Percentiles rank a stretch among this genome's conserved stretches.
phyloP scores from a whole-genome alignment of 1,140 invertebrate genomes.

The Ooceraea biroi region DNA sequence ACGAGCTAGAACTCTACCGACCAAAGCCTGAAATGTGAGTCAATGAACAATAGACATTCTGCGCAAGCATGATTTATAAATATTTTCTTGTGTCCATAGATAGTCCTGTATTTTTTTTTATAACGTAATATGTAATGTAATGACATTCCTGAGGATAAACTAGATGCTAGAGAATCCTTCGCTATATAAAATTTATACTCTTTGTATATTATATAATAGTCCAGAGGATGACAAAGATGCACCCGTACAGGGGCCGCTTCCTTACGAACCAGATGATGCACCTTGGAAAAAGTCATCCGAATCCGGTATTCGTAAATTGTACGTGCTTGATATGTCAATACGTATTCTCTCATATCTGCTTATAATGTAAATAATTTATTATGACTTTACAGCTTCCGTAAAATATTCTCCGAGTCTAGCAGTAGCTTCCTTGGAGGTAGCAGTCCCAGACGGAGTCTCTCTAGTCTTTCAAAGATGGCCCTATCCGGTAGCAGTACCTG shows the following conservation, averaged over 20 bases:
- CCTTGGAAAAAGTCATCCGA: constrained; percentile 93
- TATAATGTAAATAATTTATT: not conserved
- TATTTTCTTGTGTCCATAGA: constrained; percentile 5
- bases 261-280: constrained; percentile 98
- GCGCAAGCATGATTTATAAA: constrained; percentile 1
- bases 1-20: constrained; percentile 92
- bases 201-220: constrained; percentile 30
- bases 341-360: not conserved
- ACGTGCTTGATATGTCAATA: constrained; percentile 86
- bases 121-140: not conserved
- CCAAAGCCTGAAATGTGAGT: constrained; percentile 87
- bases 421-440: constrained; percentile 87
- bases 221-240: constrained; percentile 90
- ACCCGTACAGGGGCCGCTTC: constrained; percentile 97
- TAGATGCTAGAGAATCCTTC: not conserved
- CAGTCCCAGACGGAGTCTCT: constrained; percentile 90
- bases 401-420: constrained; percentile 89
- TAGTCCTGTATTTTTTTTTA: not conserved
- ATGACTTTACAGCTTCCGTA: constrained; percentile 88
- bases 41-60: not conserved
- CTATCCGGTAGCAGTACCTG: constrained; percentile 87
- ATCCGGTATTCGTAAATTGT: constrained; percentile 97
- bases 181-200: not conserved
- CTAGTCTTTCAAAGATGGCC: constrained; percentile 91
- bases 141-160: not conserved